Evolutionary conservation across 2,113 vertebrate genomes (phyloP).

Genomic region (Ailurus styani): DNA sequence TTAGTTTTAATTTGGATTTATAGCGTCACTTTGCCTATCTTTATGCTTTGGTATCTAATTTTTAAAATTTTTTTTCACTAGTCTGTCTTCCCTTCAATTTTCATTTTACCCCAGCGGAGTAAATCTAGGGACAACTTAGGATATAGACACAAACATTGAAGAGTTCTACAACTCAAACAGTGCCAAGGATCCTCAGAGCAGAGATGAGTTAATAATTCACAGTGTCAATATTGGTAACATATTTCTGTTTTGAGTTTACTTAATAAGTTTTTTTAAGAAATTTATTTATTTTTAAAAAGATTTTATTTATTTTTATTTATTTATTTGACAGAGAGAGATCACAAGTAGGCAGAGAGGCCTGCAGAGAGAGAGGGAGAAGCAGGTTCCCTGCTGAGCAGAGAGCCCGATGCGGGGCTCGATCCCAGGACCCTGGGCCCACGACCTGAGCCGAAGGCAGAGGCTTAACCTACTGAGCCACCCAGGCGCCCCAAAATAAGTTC

Average conservation of each 20-base stretch:
- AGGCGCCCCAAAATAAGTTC: too few species aligned
- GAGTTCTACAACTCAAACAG: background rate
- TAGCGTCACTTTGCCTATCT: background rate
- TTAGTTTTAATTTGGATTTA: constrained; percentile 51
- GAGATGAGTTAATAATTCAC: background rate
- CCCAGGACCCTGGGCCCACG: too few species aligned
- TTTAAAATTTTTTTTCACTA: background rate
- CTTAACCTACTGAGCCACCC: too few species aligned
- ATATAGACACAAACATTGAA: background rate
- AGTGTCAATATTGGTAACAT: background rate
- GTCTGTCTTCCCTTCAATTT: background rate
- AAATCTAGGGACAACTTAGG: background rate
- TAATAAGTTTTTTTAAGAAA: too few species aligned
- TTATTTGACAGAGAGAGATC: too few species aligned
- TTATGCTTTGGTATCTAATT: background rate
- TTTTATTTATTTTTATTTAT: too few species aligned
- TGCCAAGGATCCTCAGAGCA: background rate
- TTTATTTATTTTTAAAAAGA: too few species aligned
- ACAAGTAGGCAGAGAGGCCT: too few species aligned
- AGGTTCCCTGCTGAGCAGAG: too few species aligned
- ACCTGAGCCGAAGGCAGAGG: too few species aligned
- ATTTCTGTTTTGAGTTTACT: background rate
- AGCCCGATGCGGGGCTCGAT: too few species aligned
- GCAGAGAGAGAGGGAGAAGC: too few species aligned
- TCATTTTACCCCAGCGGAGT: background rate